Evolutionary conservation across 2,888 invertebrate genomes (phyloP).

Genomic region (Phengaris alcon): DNA sequence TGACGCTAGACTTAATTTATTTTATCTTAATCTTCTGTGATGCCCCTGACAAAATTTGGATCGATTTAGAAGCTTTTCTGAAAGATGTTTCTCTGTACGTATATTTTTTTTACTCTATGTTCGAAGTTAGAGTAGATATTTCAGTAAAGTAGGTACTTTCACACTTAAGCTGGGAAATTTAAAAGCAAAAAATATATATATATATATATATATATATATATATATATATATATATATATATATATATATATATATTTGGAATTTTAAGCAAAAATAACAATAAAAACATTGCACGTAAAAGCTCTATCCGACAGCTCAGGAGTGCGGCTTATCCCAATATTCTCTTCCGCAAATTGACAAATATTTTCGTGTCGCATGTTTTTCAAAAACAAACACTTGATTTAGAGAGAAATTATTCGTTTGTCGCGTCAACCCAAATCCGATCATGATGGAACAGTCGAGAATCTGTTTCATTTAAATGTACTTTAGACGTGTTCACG

Average conservation of each 20-base stretch:
- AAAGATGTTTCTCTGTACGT: no score
- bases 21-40: no score
- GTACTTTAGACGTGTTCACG: not conserved
- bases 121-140: no score
- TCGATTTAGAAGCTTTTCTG: no score
- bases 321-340: conserved; percentile 21
- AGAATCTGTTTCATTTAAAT: not conserved
- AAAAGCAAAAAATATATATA: no score
- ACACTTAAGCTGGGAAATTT: not conserved
- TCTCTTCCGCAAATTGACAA: conserved; percentile 20
- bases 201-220: no score
- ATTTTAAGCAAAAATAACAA: not conserved
- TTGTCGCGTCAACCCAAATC: conserved; percentile 1
- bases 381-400: conserved; percentile 8
- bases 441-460: not conserved
- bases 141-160: no score
- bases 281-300: conserved; percentile 18
- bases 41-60: no score
- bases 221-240: no score
- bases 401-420: not conserved
- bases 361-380: conserved; percentile 9
- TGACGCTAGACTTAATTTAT: no score
- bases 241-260: no score
- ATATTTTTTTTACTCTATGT: no score
- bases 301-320: conserved; percentile 12